Evolutionary conservation across 2,888 invertebrate species (phyloP), one percentile per base, ranked within the genome.

Genomic region (Phaedon cochleariae): DNA sequence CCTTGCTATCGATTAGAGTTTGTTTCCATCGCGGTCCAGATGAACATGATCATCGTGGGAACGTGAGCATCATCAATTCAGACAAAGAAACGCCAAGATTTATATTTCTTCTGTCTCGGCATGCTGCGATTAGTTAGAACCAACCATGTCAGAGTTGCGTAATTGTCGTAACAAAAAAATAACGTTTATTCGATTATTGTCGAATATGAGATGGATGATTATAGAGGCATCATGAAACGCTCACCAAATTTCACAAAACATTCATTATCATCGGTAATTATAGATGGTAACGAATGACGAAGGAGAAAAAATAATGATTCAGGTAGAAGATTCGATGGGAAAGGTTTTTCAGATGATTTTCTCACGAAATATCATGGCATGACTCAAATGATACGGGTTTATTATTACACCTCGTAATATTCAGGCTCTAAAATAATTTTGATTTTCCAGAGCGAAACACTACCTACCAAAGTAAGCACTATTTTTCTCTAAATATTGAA

Each of bases 21-120:
- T 58, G 52, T 62, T 45, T 34, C n/a, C n/a, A n/a, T n/a, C n/a
- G n/a, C n/a, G n/a, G n/a, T n/a, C n/a, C n/a, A n/a, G n/a, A n/a
- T n/a, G n/a, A n/a, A n/a, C n/a, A n/a, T n/a, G n/a, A n/a, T 58
- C 59, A 62, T 55, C 74, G 74, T 74, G 74, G 73, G 74, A 74
- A 74, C 74, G 62, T 37, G 57, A 58, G 55, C 57, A 67, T 51
- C 62, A 31, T 51, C 55, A 59, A 68, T 58, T 67, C 71, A 67
- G 62, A 72, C 72, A 72, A 73, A 74, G 76, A 75, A 74, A 74
- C 74, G 3, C 26, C 26, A 20, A 54, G n/a, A n/a, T n/a, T n/a
- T n/a, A 37, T 29, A 54, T 54, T 54, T 54, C 29, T 54, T 34
- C 31, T 20, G 20, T 7, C 37, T 54, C 7, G 20, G 29, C 20